Evolutionary conservation across 2,797 vertebrate species (phyloP), one percentile per base, ranked within the genome.

Genomic region (Spinibarbus caldwelli): DNA sequence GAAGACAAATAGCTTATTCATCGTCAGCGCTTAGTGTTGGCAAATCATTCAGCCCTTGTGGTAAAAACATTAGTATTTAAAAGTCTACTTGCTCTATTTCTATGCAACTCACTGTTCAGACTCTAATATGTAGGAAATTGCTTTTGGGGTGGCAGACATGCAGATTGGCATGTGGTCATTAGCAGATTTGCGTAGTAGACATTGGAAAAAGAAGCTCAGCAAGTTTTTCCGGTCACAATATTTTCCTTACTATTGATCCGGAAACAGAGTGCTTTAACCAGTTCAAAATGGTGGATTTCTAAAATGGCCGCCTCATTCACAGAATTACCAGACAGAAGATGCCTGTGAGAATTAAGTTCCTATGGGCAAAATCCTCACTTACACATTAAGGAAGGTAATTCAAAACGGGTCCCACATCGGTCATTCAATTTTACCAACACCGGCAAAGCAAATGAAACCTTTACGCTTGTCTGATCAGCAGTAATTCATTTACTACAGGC

Each of bases 101-200:
- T 92, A 92, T 77, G 85, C 83, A 90, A 87, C 64, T 91, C 86
- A 88, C 85, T 86, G 86, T 43, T 84, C 79, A 93, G 88, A 79
- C 93, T 84, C 83, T 66, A 85, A 81, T 89, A 90, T 89, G 82
- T 88, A 88, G 92, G 88, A 90, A 87, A 90, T 91, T 67, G 59
- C 73, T 73, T 95, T 94, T 92, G 93, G 93, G 94, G 94, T 92
- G 91, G 92, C 92, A 91, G 91, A 90, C 90, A 93, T 89, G 88
- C 92, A 92, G 87, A 86, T 91, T 87, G 45, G 43, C 68, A 31
- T 57, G 83, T 84, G 82, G 34, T 75, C 62, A 57, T 57, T 66
- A 15, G 72, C 34, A 66, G 34, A 79, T 62, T 57, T 76, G 52
- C 23, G 41, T 47, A 67, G 64, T 41, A 73, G 72, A 72, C 45